Base-by-base conservation (phyloP, 2,797 vertebrate genomes). In the Astyanax mexicanus region DNA sequence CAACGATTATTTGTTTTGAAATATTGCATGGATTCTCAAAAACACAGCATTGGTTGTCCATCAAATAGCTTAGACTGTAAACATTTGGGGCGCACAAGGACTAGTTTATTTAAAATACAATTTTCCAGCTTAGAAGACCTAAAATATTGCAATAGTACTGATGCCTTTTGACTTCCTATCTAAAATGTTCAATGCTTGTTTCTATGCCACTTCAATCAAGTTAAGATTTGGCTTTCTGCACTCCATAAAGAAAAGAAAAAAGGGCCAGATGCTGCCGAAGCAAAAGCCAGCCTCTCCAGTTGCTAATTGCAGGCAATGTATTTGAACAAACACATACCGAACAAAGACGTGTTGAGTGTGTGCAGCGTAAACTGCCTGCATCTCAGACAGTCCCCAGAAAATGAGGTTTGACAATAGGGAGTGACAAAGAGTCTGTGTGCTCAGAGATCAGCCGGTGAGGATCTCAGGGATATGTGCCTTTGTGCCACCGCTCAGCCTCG, bases 231-330 rank as follows among this genome's bases (percentile, higher is more conserved):
- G n/a, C n/a, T n/a, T 73, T 21, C 57, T 64, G 45, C 17, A 37
- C 65, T 69, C 45, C 27, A 70, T n/a, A 47, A 66, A n/a, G 57
- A 75, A 58, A 73, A 68, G 42, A 60, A 58, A 69, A 49, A n/a
- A n/a, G n/a, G 69, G 69, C 51, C 61, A 68, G 67, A 71, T 72
- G 55, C 71, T n/a, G 68, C n/a, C 29, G 40, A 75, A 71, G 60
- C 72, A 60, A 40, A 75, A 71, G 60, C 72, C 60, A 51, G 7
- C 38, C 13, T 47, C 49, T 75, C 27, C 69, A 78, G 69, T 65
- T 78, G 69, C 68, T 73, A 70, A 77, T 78, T 72, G 65, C 69
- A 62, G 38, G 55, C 70, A 64, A 64, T 44, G 49, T 29, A 74
- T 80, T 67, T 80, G 66, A 32, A 17, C 69, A 62, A 68, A 75